Evolutionary conservation across 1,140 invertebrate species (phyloP), one percentile per base, ranked within the genome.

Genomic region (Cydia amplana): DNA sequence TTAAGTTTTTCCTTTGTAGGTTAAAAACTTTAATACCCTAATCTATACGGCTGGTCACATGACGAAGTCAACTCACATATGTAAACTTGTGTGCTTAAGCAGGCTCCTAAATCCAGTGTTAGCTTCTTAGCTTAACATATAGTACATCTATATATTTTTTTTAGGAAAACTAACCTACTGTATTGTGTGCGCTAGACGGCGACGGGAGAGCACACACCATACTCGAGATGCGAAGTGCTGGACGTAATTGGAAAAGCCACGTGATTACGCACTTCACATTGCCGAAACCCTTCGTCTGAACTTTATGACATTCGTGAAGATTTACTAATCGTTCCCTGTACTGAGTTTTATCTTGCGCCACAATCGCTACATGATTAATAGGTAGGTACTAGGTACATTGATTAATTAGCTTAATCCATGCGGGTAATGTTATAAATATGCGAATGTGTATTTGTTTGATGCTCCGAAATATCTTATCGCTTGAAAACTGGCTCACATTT

Each of bases 161-260:
- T 67, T 20, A 14, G n/a, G 1, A 32, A 67, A 43, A 4, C 32
- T n/a, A 9, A 18, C 32, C 65, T 70, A 18, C 65, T 70, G 65
- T 70, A 36, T 70, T 36, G n/a, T 70, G 28, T 43, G 6, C 65
- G 9, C 32, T 70, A 9, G 16, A 6, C 10, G n/a, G 32, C 14
- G 64, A 28, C 28, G 32, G 64, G 64, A 70, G 32, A 60, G 55
- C 55, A 60, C 65, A 36, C 65, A 67, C 65, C 4, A 70, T 40
- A 40, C 65, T 70, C 32, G 65, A 70, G 65, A 70, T 70, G 32
- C 65, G 65, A 70, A 70, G 65, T 70, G 65, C 32, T 36, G 65
- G 65, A 70, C 65, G 32, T 70, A 70, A 70, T 70, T 70, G 65
- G 65, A 70, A 70, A 70, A 70, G 65, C 65, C 65, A 70, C 65